Base-by-base conservation (phyloP, 64 coral and sea anemone species). In the Montipora foliosa region DNA sequence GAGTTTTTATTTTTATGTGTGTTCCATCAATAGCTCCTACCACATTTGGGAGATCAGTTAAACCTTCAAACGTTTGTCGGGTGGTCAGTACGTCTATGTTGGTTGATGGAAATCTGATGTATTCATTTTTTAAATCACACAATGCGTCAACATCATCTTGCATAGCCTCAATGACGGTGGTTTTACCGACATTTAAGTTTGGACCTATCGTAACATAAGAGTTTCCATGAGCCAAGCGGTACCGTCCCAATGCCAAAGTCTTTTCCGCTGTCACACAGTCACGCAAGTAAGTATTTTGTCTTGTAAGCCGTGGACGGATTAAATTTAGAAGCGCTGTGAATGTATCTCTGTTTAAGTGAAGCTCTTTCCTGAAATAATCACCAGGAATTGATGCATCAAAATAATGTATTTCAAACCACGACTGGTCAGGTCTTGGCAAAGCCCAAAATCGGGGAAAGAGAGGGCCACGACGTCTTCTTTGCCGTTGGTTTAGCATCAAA, bases 151-250 rank as follows among this genome's bases (percentile, higher is more conserved):
- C 70, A n/a, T 44, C 70, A 74, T 74, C 70, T 74, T 74, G 4
- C 4, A 74, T n/a, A 7, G 70, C 70, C 70, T 74, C 70, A 2
- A 74, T 74, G 24, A 74, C 70, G 0, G 70, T 74, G 19, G 70
- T 74, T 77, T 89, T 89, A 25, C 87, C 87, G 15, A 89, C 87
- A 8, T 77, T 62, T 17, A 89, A 89, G 8, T 51, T 75, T 44
- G 87, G 8, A n/a, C 73, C 70, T 77, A 78, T 89, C 20, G 73
- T 89, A 6, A 12, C 21, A 45, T 89, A 89, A 44, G 87, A 62
- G 15, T 89, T 89, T 19, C 73, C 87, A 55, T 78, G 55, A 1
- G 52, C 87, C 74, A 78, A 61, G 44, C 72, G 71, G 47, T 88
- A 88, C 20, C 76, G 51, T 55, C 47, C 87, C 22, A 87, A 4